Evolutionary conservation across 2,113 vertebrate species (phyloP).

Genomic region (Petrocephalus zakoni): DNA sequence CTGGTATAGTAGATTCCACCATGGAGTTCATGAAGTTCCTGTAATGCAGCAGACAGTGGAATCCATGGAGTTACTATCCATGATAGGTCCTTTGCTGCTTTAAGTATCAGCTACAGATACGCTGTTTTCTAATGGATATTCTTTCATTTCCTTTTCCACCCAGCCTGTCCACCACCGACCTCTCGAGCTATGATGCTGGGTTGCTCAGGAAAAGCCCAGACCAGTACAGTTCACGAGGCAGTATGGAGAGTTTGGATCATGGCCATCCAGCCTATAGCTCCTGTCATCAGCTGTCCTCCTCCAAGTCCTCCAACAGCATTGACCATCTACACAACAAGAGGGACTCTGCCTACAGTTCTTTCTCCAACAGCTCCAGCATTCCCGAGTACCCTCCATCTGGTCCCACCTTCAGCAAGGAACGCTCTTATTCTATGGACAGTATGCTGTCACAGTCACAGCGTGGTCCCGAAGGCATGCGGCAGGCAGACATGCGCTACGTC

Average conservation of each 20-base stretch:
- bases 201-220: constrained; percentile 86
- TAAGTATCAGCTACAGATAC: neutral
- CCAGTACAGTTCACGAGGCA: constrained; percentile 88
- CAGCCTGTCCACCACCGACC: constrained; percentile 84
- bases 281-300: constrained; percentile 78
- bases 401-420: constrained; percentile 63
- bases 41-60: neutral
- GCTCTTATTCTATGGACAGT: constrained; percentile 69
- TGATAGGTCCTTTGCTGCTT: neutral
- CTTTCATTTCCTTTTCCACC: neutral
- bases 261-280: constrained; percentile 70
- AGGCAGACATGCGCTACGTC: constrained; percentile 77
- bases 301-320: constrained; percentile 88
- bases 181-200: constrained; percentile 72
- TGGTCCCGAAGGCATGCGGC: constrained; percentile 65
- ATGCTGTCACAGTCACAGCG: constrained; percentile 53
- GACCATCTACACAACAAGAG: constrained; percentile 92
- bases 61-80: neutral
- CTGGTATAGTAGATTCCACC: neutral
- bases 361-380: constrained; percentile 89
- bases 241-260: constrained; percentile 91
- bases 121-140: neutral
- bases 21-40: neutral
- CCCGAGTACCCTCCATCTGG: constrained; percentile 70
- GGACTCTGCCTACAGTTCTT: constrained; percentile 93